Conservation (phyloP, 2,888 invertebrate genomes). For the Xanthostigma xanthostigma region DNA sequence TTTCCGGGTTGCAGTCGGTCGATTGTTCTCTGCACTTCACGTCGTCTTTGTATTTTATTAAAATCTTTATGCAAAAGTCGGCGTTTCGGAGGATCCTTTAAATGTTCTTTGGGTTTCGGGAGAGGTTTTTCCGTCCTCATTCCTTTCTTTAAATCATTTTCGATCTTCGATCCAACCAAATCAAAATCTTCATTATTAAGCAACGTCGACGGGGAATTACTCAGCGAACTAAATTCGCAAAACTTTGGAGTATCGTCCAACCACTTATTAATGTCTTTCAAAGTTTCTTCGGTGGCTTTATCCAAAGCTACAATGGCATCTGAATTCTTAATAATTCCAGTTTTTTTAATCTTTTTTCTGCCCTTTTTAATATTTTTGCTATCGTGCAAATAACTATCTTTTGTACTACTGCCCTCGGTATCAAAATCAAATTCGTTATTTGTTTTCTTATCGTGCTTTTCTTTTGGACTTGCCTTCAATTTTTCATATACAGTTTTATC, state of each 20-base stretch:
- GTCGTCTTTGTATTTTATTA: slow-evolving; percentile 31
- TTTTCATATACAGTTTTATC: slow-evolving; percentile 15
- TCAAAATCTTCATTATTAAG: slow-evolving; percentile 47
- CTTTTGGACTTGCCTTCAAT: slow-evolving; percentile 14
- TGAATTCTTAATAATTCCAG: slow-evolving; percentile 23
- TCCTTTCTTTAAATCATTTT: slow-evolving; percentile 18
- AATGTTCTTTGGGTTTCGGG: slow-evolving; percentile 20
- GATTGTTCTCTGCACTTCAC: slow-evolving; percentile 68
- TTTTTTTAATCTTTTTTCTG: slow-evolving; percentile 21
- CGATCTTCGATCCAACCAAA: slow-evolving; percentile 28
- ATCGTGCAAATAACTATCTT: slow-evolving; percentile 18
- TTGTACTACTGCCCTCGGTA: slow-evolving; percentile 21
- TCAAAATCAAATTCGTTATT: slow-evolving; percentile 17
- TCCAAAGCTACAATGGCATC: slow-evolving; percentile 48
- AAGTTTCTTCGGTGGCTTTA: slow-evolving; percentile 58
- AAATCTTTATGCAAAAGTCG: slow-evolving; percentile 27
- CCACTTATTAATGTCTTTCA: slow-evolving; percentile 82
- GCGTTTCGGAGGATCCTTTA: slow-evolving; percentile 27
- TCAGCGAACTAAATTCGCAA: slow-evolving; percentile 59
- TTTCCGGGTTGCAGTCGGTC: slow-evolving; percentile 75
- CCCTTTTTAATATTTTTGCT: slow-evolving; percentile 13
- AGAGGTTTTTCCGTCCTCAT: slow-evolving; percentile 25
- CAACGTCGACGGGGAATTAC: slow-evolving; percentile 58
- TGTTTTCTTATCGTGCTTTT: slow-evolving; percentile 12
- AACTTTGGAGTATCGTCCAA: slow-evolving; percentile 69